Percentiles rank a stretch among this genome's conserved stretches.
Conservation (phyloP, 2,797 vertebrate species). For the Serranus cabrilla region DNA sequence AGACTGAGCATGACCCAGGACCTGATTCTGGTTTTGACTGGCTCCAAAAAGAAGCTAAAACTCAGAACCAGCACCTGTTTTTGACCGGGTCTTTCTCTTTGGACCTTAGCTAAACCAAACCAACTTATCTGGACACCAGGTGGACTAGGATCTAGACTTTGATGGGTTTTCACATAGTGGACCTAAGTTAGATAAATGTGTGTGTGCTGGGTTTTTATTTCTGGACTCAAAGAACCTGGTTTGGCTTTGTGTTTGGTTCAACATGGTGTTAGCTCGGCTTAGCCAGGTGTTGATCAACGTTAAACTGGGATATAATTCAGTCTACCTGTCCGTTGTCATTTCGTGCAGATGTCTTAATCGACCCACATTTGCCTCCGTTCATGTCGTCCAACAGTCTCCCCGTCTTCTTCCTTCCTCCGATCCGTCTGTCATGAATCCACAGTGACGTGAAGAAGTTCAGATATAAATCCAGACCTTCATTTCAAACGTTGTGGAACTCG, state of each 20-base stretch:
- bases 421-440: background rate
- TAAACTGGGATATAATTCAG: background rate
- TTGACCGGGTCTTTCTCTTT: background rate
- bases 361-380: slow-evolving; percentile 1
- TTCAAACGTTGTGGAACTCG: background rate
- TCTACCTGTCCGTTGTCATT: background rate
- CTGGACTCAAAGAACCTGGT: slow-evolving; percentile 9
- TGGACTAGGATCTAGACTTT: background rate
- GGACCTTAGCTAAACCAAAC: slow-evolving; percentile 26
- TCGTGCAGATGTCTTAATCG: background rate
- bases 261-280: too few relatives aligned
- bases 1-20: background rate
- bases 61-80: slow-evolving; percentile 20
- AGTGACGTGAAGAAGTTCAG: background rate
- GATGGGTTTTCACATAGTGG: background rate
- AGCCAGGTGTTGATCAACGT: background rate
- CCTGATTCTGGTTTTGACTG: slow-evolving; percentile 48
- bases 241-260: background rate
- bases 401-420: background rate
- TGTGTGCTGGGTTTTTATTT: background rate
- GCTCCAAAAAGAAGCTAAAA: slow-evolving; percentile 12
- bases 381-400: background rate
- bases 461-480: background rate
- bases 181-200: background rate
- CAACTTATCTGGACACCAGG: background rate